Conservation (phyloP, 2,888 invertebrate species). For the Eubasilissa splendida region DNA sequence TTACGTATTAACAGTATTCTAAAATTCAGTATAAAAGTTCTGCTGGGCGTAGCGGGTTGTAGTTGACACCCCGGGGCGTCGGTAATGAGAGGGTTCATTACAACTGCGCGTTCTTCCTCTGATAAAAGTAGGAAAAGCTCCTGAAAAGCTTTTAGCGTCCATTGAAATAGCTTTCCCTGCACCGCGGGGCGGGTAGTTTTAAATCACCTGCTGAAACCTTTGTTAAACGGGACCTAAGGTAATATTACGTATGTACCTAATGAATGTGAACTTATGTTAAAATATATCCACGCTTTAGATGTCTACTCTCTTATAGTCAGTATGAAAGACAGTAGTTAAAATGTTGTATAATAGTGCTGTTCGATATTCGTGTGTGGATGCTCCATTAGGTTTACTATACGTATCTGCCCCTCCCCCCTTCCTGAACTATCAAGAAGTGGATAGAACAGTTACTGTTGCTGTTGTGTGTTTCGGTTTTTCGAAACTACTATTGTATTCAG, state of each 20-base stretch:
- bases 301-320: too few species aligned
- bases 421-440: too few species aligned
- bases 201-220: conserved; percentile 27
- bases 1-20: background rate
- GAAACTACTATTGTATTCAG: too few species aligned
- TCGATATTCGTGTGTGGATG: too few species aligned
- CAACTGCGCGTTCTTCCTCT: conserved; percentile 2
- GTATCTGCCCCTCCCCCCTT: too few species aligned
- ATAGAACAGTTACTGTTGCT: too few species aligned
- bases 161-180: conserved; percentile 25
- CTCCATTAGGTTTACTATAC: too few species aligned
- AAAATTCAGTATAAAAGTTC: conserved; percentile 13
- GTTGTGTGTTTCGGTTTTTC: too few species aligned
- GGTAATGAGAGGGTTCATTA: conserved; percentile 33
- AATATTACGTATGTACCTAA: background rate
- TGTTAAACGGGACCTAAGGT: conserved; percentile 1
- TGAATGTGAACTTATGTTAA: background rate
- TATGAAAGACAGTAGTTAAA: too few species aligned
- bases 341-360: too few species aligned
- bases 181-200: conserved; percentile 24
- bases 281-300: too few species aligned
- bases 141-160: conserved; percentile 33
- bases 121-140: conserved; percentile 9
- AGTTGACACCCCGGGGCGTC: conserved; percentile 26
- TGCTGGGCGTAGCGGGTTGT: conserved; percentile 3